Percentiles rank a stretch among this genome's conserved stretches.
These are phyloP conservation scores for Telmatherina bonti DNA, from an alignment of 2,797 vertebrate genomes.

Conservation along the genomic window DNA sequence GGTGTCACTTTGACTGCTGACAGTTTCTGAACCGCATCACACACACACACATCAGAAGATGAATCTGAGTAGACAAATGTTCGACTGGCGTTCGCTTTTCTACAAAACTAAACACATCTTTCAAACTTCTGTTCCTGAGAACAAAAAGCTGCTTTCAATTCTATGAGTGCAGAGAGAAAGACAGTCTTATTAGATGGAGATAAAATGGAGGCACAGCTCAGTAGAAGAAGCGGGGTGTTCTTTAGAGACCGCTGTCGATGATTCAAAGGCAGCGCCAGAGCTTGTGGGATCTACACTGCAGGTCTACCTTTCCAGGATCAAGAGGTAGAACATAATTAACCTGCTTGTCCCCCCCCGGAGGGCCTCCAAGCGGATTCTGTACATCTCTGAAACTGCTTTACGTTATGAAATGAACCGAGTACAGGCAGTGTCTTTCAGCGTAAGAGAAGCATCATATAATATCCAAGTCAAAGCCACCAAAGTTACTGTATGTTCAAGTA, in stretches of 20 bases:
- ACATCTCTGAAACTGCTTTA: slow-evolving; percentile 15
- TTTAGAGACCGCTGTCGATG: slow-evolving; percentile 24
- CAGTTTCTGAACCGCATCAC: too few relatives aligned
- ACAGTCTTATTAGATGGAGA: background rate
- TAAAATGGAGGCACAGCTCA: slow-evolving; percentile 7
- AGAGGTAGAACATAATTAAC: slow-evolving; percentile 45
- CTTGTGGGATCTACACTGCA: slow-evolving; percentile 16
- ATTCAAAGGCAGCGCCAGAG: slow-evolving; percentile 30
- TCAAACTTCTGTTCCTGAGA: background rate
- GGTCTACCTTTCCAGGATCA: slow-evolving; percentile 11
- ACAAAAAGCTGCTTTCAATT: background rate
- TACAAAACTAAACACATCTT: background rate
- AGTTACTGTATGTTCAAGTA: too few relatives aligned
- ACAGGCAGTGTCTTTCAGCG: background rate
- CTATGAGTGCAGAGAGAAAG: background rate
- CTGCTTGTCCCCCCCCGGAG: slow-evolving; percentile 1
- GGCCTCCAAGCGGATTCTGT: slow-evolving; percentile 9
- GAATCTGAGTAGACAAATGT: background rate
- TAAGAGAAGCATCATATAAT: too few relatives aligned
- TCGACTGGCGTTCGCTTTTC: background rate
- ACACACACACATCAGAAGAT: too few relatives aligned
- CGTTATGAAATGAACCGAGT: background rate
- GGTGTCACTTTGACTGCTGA: too few relatives aligned
- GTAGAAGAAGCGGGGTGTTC: slow-evolving; percentile 18
- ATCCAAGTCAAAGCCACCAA: too few relatives aligned